phyloP scores from a whole-genome alignment of 53 echinoderm and acorn worm genomes.

The Patiria pectinifera region DNA sequence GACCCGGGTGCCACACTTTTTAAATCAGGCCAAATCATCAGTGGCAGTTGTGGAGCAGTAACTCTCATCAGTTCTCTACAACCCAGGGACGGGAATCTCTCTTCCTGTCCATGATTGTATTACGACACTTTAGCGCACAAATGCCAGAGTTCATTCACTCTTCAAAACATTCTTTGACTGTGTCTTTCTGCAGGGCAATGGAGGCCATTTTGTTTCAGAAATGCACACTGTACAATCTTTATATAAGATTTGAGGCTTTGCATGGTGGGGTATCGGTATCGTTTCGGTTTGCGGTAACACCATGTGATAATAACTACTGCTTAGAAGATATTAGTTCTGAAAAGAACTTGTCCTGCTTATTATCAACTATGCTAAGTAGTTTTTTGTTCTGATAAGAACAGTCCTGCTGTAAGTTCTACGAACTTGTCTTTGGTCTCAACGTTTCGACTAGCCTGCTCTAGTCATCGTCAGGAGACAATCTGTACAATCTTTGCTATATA shows the following conservation, averaged over 20 bases:
- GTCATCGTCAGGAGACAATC: too few relatives aligned
- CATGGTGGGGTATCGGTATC: too few relatives aligned
- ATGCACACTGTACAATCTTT: background rate
- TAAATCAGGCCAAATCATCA: constrained; percentile 41
- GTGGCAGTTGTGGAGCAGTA: constrained; percentile 24
- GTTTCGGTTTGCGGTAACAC: too few relatives aligned
- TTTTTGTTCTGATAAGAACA: too few relatives aligned
- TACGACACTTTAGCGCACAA: constrained; percentile 15
- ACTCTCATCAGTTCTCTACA: background rate
- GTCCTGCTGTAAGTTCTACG: too few relatives aligned
- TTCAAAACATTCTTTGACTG: background rate
- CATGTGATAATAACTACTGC: too few relatives aligned
- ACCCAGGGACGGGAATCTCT: background rate
- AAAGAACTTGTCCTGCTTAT: too few relatives aligned
- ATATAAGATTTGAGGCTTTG: too few relatives aligned
- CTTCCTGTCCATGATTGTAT: background rate
- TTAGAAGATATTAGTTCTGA: too few relatives aligned
- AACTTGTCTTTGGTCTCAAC: too few relatives aligned
- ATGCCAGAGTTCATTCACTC: constrained; percentile 1
- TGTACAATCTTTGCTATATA: background rate
- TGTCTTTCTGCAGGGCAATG: background rate
- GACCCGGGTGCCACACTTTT: constrained; percentile 31
- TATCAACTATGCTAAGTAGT: too few relatives aligned
- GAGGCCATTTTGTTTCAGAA: background rate
- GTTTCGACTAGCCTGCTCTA: too few relatives aligned